Conservation (phyloP, 2,888 invertebrate species). For the Ferdinandea cuprea region DNA sequence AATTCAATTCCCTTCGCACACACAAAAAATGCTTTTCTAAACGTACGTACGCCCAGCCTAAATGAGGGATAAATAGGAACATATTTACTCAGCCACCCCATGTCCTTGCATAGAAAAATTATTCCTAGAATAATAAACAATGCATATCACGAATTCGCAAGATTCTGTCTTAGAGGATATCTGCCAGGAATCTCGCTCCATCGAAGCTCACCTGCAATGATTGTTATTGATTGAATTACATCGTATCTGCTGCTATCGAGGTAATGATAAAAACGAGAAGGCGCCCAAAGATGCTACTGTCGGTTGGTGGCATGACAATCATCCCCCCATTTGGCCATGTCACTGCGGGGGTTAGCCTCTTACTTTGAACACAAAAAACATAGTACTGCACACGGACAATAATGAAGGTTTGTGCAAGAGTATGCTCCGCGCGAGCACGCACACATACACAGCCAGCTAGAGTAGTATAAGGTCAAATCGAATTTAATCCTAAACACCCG, state of each 20-base stretch:
- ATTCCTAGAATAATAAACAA: conserved; percentile 58
- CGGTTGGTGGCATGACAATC: conserved; percentile 52
- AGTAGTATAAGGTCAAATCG: conserved; percentile 54
- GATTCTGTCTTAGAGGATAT: conserved; percentile 23
- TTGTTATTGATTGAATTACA: conserved; percentile 74
- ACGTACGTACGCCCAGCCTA: conserved; percentile 23
- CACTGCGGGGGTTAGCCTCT: conserved; percentile 39
- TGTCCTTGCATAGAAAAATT: conserved; percentile 29
- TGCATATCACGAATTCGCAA: conserved; percentile 67
- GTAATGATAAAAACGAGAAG: conserved; percentile 40
- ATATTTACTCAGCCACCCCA: conserved; percentile 43
- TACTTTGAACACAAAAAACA: too few species aligned
- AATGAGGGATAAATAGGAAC: conserved; percentile 54
- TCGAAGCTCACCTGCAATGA: conserved; percentile 56
- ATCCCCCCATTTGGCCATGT: conserved; percentile 29
- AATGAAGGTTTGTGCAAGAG: conserved; percentile 7
- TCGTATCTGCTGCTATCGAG: conserved; percentile 25
- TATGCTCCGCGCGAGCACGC: conserved; percentile 2
- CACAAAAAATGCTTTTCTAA: conserved; percentile 18
- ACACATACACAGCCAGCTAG: conserved; percentile 33
- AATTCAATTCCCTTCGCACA: conserved; percentile 33
- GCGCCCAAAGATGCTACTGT: conserved; percentile 1
- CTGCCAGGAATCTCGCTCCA: conserved; percentile 10
- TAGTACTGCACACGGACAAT: conserved; percentile 35
- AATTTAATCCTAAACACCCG: conserved; percentile 49